phyloP scores from a whole-genome alignment of 2,797 vertebrate species.

The Podarcis siculus region DNA sequence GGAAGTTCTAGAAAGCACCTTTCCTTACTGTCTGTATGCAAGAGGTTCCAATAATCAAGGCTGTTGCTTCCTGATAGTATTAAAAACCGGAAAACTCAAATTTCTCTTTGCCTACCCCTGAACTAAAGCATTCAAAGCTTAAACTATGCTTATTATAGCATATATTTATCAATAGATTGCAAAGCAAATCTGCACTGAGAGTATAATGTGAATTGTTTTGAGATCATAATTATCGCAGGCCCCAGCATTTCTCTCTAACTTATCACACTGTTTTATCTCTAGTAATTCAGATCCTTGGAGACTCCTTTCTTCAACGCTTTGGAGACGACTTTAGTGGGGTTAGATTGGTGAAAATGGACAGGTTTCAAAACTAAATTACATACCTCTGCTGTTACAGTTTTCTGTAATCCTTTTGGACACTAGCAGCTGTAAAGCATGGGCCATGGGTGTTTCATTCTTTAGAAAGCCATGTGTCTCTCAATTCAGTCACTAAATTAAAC shows the following conservation, averaged over 20 bases:
- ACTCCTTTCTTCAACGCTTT: constrained; percentile 15
- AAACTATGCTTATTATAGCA: neutral
- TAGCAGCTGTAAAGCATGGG: too few relatives aligned
- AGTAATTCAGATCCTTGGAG: neutral
- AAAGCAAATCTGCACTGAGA: too few relatives aligned
- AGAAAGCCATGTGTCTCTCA: too few relatives aligned
- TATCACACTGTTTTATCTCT: too few relatives aligned
- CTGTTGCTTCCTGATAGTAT: too few relatives aligned
- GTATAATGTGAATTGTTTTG: too few relatives aligned
- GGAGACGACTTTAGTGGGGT: neutral
- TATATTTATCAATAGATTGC: neutral
- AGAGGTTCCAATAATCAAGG: neutral
- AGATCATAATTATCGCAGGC: too few relatives aligned
- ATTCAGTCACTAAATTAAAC: too few relatives aligned
- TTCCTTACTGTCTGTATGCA: neutral
- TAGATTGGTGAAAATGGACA: constrained; percentile 12
- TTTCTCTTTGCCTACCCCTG: neutral
- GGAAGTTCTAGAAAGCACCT: neutral
- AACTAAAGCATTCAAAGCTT: neutral
- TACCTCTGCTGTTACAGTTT: constrained; percentile 31
- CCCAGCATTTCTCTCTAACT: too few relatives aligned
- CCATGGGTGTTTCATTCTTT: too few relatives aligned
- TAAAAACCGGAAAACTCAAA: neutral
- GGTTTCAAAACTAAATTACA: constrained; percentile 28
- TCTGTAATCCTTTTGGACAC: constrained; percentile 31